Base-by-base conservation (phyloP, 2,797 vertebrate genomes). In the Eospalax fontanierii region DNA sequence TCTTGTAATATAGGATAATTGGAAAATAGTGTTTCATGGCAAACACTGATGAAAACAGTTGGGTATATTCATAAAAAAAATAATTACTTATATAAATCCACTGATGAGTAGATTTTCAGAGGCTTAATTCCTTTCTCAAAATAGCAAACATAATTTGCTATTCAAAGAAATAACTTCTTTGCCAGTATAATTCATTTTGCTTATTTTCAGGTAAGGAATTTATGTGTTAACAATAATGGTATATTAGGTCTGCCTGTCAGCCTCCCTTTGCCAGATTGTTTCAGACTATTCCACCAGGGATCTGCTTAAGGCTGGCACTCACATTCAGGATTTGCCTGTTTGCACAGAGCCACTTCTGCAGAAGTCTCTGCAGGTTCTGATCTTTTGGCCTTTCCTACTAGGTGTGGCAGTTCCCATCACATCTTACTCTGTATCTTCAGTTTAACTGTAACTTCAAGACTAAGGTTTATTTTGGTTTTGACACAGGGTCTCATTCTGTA, bases 61-160 rank as follows among this genome's bases (percentile, higher is more conserved):
- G 54, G 24, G 57, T 96, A 95, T 93, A 82, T 46, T 90, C 22
- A 43, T 63, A 66, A 90, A 26, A 90, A 90, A 89, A 95, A 89
- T 33, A 96, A 84, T 68, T 30, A 93, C 22, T 68, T 94, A 90
- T 87, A 95, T 94, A 93, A 90, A 90, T 78, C 61, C 22, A 74
- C 78, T 82, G 68, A 83, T 38, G 50, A 74, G 3, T 59, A 50
- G 30, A 46, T 90, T n/a, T 93, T 95, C 70, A 76, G 43, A 91
- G 38, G 19, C 9, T 94, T 89, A 90, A 65, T 94, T 88, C 24
- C 28, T 87, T 89, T 87, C 38, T 96, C 87, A 95, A 91, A 96
- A 95, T 79, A 91, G 83, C 35, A 92, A 85, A 87, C 35, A 87
- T 28, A 63, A 78, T 90, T 93, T 93, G 79, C 54, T 73, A 88